Evolutionary conservation across 1,140 invertebrate species (phyloP).

Genomic region (Stegodyphus mimosarum): DNA sequence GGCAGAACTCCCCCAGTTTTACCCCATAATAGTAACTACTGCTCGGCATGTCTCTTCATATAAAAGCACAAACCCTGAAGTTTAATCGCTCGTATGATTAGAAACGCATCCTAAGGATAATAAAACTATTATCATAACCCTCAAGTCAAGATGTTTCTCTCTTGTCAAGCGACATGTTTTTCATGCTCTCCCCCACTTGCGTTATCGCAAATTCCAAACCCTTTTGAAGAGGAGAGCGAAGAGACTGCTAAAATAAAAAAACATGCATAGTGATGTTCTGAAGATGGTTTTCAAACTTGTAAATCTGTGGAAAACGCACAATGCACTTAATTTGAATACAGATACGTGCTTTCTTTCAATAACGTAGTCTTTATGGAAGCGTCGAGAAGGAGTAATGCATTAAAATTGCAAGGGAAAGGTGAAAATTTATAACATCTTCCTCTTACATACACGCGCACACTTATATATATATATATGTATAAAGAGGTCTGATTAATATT

Average conservation of each 20-base stretch:
- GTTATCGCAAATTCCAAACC: slow-evolving; percentile 39
- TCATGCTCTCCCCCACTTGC: neutral
- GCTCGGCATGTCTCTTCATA: neutral
- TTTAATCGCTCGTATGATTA: slow-evolving; percentile 60
- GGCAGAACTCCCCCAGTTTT: neutral
- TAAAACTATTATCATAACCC: slow-evolving; percentile 59
- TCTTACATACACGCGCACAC: no score
- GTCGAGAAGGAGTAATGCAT: neutral
- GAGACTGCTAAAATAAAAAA: neutral
- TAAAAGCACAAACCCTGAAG: slow-evolving; percentile 16
- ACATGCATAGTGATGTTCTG: neutral
- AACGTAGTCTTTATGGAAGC: neutral
- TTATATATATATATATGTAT: no score
- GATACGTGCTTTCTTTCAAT: slow-evolving; percentile 7
- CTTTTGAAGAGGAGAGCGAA: slow-evolving; percentile 6
- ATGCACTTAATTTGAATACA: neutral
- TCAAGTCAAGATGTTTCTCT: slow-evolving; percentile 51
- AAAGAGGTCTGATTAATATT: no score
- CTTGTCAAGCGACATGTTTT: slow-evolving; percentile 28
- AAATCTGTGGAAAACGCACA: neutral
- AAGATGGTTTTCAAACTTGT: neutral
- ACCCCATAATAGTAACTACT: neutral
- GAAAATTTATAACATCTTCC: no score
- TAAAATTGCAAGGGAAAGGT: no score
- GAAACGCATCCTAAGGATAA: slow-evolving; percentile 45